Percentiles rank a stretch among this genome's conserved stretches.
Conservation (phyloP, 2,888 invertebrate species). For the Aspidiotus destructor region DNA sequence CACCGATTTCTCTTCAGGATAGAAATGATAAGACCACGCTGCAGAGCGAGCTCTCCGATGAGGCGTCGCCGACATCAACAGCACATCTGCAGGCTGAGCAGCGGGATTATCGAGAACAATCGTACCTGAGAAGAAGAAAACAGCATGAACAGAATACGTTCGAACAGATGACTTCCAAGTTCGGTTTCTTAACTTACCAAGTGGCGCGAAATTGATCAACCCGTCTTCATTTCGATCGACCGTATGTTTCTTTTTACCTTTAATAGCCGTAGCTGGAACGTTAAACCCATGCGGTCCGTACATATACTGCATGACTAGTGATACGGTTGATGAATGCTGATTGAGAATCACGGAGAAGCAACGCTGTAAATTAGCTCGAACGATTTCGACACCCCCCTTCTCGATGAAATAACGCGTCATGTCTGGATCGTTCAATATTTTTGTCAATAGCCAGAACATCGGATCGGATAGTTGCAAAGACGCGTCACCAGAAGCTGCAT, state of each 20-base stretch:
- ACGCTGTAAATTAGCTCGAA: constrained; percentile 67
- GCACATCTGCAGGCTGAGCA: constrained; percentile 78
- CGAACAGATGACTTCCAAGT: neutral
- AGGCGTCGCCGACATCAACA: constrained; percentile 71
- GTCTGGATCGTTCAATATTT: constrained; percentile 66
- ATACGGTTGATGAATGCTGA: constrained; percentile 57
- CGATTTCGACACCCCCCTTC: constrained; percentile 55
- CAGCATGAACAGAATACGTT: neutral
- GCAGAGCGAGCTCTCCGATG: constrained; percentile 77
- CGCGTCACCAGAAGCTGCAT: constrained; percentile 40
- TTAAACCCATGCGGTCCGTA: constrained; percentile 48
- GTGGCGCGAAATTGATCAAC: constrained; percentile 79
- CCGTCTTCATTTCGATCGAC: constrained; percentile 59
- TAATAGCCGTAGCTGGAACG: constrained; percentile 42
- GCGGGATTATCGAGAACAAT: constrained; percentile 69
- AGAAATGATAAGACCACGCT: constrained; percentile 94
- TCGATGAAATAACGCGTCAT: constrained; percentile 65
- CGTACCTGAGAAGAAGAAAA: constrained; percentile 45
- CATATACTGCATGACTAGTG: constrained; percentile 55
- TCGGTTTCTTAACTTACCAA: constrained; percentile 47
- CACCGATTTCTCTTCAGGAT: constrained; percentile 78
- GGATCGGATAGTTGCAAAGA: constrained; percentile 66
- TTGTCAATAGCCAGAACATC: constrained; percentile 70
- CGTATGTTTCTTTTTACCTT: constrained; percentile 40
- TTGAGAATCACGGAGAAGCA: constrained; percentile 63